Evolutionary conservation across 2,797 vertebrate genomes (phyloP), one percentile per base, ranked within the genome.

Genomic region (Pteronotus mesoamericanus): DNA sequence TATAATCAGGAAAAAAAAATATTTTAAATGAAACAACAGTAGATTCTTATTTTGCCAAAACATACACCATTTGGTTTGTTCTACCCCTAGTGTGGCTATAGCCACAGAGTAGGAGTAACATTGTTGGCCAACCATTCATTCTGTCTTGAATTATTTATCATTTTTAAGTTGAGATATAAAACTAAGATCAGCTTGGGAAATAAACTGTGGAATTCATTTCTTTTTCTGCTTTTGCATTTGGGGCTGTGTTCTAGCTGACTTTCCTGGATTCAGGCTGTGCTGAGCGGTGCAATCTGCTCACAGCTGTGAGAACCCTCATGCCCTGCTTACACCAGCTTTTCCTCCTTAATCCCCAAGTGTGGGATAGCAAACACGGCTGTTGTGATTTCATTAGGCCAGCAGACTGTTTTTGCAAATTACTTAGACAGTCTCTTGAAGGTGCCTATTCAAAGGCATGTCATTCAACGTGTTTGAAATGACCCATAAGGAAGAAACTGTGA

Each of bases 361-460:
- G 55, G 86, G 69, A 19, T 34, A 26, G 37, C 69, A 72, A 88
- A 71, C 51, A 14, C 74, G 22, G 57, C 89, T 77, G n/a, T 26
- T 95, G 89, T 61, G 53, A 42, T 86, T 91, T 86, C 89, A 61
- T 79, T 53, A 93, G 89, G 74, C 51, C 2, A 5, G 74, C 93
- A 89, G 69, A 91, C 85, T 86, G 84, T 34, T 84, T 75, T 4
- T 48, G 78, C 78, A 94, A 94, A 94, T 95, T 96, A 68, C 79
- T 80, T 7, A 32, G 68, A 59, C 32, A 24, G 91, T 53, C 82
- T 83, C 78, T 66, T 57, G n/a, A 83, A 94, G 68, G 78, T 2
- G 57, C 4, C 22, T n/a, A 16, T 83, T 86, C 59, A 59, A 59
- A 61, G 18, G 22, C 82, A 44, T 3, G 57, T 46, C 34, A 7